These are phyloP conservation scores for Actenoides hombroni DNA, from an alignment of 2,113 vertebrate species.

Conservation along the genomic window DNA sequence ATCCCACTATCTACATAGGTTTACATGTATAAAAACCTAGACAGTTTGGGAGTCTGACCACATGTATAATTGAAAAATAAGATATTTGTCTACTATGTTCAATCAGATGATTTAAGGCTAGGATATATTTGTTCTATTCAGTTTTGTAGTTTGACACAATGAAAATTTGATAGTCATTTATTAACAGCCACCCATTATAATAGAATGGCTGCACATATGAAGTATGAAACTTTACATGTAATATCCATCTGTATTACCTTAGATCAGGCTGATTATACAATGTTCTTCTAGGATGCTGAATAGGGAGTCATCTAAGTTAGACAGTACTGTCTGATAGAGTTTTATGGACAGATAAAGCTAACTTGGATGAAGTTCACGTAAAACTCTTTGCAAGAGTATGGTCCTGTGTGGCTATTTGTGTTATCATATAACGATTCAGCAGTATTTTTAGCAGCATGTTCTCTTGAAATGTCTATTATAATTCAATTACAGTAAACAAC, in stretches of 20 bases:
- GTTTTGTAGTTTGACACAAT: background rate
- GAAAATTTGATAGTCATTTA: background rate
- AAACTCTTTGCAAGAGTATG: background rate
- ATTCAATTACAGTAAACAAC: background rate
- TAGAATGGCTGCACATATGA: background rate
- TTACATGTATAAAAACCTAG: background rate
- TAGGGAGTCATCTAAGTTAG: background rate
- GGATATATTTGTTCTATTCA: background rate
- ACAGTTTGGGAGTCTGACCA: background rate
- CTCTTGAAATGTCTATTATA: background rate
- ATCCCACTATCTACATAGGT: fast-evolving
- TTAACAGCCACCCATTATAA: background rate
- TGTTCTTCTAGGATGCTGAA: background rate
- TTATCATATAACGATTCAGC: background rate
- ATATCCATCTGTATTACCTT: background rate
- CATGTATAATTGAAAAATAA: background rate
- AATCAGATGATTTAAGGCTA: background rate
- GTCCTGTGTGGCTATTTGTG: background rate
- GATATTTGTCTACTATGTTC: background rate
- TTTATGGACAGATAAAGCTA: background rate
- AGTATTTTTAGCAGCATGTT: background rate
- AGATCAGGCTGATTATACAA: background rate
- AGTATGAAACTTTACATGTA: background rate
- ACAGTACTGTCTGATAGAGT: background rate
- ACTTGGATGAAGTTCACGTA: background rate